Evolutionary conservation across 2,113 vertebrate species (phyloP), one percentile per base, ranked within the genome.

Genomic region (Columba livia): DNA sequence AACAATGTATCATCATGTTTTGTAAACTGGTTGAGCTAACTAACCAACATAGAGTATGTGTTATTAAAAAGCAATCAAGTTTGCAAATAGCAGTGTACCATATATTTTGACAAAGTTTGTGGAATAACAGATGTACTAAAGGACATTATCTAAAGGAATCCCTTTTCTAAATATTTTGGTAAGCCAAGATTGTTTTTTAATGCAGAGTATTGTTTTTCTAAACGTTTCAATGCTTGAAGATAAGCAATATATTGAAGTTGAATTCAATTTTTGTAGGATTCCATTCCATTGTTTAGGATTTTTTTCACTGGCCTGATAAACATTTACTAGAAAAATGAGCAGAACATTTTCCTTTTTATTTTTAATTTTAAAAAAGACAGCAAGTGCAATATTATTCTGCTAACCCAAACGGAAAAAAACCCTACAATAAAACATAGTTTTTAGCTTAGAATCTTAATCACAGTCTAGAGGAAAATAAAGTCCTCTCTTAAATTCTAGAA

Each of bases 161-260:
- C 54, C 78, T 96, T 90, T 90, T 85, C 94, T 90, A 96, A 97
- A 97, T 94, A 78, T 94, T 96, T 91, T 95, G 85, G 60, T 96
- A n/a, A 88, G 81, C n/a, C 36, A 74, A 51, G 32, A 64, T 47
- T 47, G 61, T 25, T 96, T 96, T 85, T 73, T 95, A 89, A 75
- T 94, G 94, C 70, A 75, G 90, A 88, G 71, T 95, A 93, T 95
- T 97, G 91, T 95, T 98, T 98, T 86, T 93, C 85, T 90, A 70
- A 91, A 80, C 58, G 88, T 92, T 94, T 97, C 77, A 90, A 19
- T 88, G 48, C 79, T 89, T 88, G 86, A 94, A 96, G 94, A 97
- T 94, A 95, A 97, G 93, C 89, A 95, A 93, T 97, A 95, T 97
- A 97, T 97, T 97, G 94, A 97, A 94, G 82, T 96, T 96, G 97